These are phyloP conservation scores for Nipponia nippon DNA, from an alignment of 2,113 vertebrate genomes.

Conservation along the genomic window DNA sequence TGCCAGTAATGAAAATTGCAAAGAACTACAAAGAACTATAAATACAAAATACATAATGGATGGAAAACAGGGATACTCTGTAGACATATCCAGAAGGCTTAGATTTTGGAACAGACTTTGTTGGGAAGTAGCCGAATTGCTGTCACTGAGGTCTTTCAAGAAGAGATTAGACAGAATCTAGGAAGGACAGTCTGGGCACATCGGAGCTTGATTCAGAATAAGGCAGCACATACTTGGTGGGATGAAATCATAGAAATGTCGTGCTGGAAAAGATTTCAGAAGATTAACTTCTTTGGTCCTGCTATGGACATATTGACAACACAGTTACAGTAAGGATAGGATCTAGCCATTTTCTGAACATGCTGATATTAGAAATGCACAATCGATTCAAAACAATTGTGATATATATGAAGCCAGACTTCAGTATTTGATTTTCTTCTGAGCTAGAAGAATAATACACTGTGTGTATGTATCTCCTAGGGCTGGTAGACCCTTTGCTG, in stretches of 20 bases:
- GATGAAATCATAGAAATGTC: not conserved
- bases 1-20: not conserved
- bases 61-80: not conserved
- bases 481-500: not conserved
- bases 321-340: not conserved
- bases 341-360: not conserved
- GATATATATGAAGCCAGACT: not conserved
- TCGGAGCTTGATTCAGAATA: not conserved
- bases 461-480: not conserved
- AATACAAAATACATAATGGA: not conserved
- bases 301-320: not conserved
- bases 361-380: not conserved
- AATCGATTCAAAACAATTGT: not conserved
- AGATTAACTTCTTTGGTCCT: not conserved
- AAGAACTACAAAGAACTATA: not conserved
- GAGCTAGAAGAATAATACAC: not conserved
- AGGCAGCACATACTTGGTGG: not conserved
- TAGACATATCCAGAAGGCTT: not conserved
- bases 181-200: not conserved
- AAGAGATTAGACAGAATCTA: slow-evolving; percentile 15
- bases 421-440: not conserved
- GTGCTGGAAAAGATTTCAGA: not conserved
- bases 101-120: not conserved
- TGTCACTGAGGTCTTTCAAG: not conserved
- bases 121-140: not conserved